Evolutionary conservation across 2,113 vertebrate genomes (phyloP), one percentile per base, ranked within the genome.

Genomic region (Urocitellus parryii): DNA sequence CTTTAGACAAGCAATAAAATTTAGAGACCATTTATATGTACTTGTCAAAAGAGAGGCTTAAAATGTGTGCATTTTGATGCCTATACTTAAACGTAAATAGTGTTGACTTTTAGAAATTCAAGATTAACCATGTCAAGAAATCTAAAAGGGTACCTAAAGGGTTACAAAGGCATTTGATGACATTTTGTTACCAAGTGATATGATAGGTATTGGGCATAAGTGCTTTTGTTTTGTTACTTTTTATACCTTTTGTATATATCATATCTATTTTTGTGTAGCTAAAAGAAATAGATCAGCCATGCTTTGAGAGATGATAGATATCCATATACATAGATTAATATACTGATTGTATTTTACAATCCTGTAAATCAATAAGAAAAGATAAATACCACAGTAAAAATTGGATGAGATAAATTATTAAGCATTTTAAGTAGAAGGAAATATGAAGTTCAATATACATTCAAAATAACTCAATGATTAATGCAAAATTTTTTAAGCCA

Each of bases 371-470:
- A 77, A 25, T 82, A 72, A 56, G 73, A 51, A 96, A 94, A 81
- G 68, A 91, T 72, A 96, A 91, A 65, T 37, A 85, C 14, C 37
- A 4, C 45, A 65, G 68, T 80, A 85, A 85, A 72, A 79, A 56
- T 13, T 65, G 45, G 42, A 8, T 22, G 56, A 89, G 56, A 79
- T 58, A 39, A 29, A 73, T 9, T 32, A 85, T 24, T 39, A 83
- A 88, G 70, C 45, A 68, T 58, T 89, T 25, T 67, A 63, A 51
- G 32, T 1, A 84, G 9, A 51, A 68, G 48, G 61, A 82, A 53
- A 91, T 42, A n/a, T 42, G 39, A 78, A 84, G 56, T 32, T 53
- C 63, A 39, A 65, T 73, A 88, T 34, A 63, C 63, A 83, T 27
- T 32, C 70, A 72, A 88, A 92, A 9, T 45, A 42, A 24, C 53